Evolutionary conservation across 1,140 invertebrate genomes (phyloP).

Genomic region (Gryon sp.): DNA sequence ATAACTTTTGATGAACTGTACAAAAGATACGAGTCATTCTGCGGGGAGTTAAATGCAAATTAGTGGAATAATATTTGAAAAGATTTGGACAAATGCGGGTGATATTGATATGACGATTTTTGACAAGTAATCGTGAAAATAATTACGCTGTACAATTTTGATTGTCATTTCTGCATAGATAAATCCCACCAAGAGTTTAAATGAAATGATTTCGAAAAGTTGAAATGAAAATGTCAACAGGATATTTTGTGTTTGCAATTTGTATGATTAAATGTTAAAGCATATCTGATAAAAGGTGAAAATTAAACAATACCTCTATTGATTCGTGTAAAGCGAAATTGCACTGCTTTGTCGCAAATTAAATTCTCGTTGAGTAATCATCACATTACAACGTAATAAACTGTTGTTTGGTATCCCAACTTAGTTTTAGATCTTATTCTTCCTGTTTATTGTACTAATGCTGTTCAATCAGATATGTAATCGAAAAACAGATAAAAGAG

Average conservation of each 20-base stretch:
- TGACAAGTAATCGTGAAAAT: background rate
- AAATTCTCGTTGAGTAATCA: constrained; percentile 37
- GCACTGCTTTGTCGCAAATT: constrained; percentile 40
- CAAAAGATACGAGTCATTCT: constrained; percentile 29
- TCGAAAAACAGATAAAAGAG: constrained; percentile 7
- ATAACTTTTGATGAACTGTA: constrained; percentile 38
- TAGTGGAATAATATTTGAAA: constrained; percentile 22
- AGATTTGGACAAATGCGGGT: constrained; percentile 20
- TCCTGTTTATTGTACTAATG: constrained; percentile 24
- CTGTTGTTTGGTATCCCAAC: constrained; percentile 28
- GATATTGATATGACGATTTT: background rate
- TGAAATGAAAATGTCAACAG: no score
- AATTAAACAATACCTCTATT: constrained; percentile 18
- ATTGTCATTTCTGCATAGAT: background rate
- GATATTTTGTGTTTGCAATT: no score
- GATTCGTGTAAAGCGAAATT: constrained; percentile 28
- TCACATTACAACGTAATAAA: constrained; percentile 30
- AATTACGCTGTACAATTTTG: background rate
- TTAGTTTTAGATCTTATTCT: constrained; percentile 39
- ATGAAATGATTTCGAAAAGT: no score
- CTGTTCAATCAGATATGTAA: constrained; percentile 28
- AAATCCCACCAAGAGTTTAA: no score
- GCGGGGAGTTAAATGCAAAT: constrained; percentile 36
- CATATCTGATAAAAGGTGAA: constrained; percentile 21
- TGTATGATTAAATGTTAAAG: no score